Percentiles rank a stretch among this genome's conserved stretches.
Conservation (phyloP, 2,797 vertebrate genomes). For the Alfaro cultratus region DNA sequence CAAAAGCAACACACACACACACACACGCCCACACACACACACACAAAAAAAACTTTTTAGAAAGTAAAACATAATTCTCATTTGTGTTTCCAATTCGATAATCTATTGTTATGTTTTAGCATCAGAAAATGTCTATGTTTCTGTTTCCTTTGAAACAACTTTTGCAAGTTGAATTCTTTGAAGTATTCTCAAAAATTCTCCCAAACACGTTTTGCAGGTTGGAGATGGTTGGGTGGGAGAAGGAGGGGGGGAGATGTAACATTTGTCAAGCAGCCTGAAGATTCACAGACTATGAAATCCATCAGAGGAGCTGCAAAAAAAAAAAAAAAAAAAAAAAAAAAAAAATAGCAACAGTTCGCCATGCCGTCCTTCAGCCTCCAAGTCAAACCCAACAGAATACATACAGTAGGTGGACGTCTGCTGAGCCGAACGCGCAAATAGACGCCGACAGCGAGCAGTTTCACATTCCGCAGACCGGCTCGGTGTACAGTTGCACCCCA, state of each 20-base stretch:
- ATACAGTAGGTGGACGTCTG: slow-evolving; percentile 41
- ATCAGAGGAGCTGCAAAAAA: slow-evolving; percentile 12
- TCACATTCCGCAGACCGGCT: slow-evolving; percentile 47
- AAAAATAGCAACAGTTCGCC: slow-evolving; percentile 25
- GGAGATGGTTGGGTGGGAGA: too few relatives aligned
- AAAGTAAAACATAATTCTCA: neutral
- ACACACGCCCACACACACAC: too few relatives aligned
- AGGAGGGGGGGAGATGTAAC: neutral
- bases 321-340: neutral
- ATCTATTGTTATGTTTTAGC: neutral
- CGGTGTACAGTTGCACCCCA: slow-evolving; percentile 39
- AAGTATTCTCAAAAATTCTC: neutral
- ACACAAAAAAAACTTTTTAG: neutral
- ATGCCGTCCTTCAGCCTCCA: slow-evolving; percentile 17
- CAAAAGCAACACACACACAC: too few relatives aligned
- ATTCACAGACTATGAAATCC: slow-evolving; percentile 13
- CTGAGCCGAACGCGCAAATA: slow-evolving; percentile 24
- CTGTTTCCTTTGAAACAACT: neutral
- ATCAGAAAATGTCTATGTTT: neutral
- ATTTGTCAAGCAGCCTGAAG: slow-evolving; percentile 33
- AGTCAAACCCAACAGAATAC: slow-evolving; percentile 36
- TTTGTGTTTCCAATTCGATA: neutral
- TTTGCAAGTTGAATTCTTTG: neutral
- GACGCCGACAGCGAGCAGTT: slow-evolving; percentile 31
- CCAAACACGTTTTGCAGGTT: slow-evolving; percentile 22